These are phyloP conservation scores for Zophobas morio DNA, from an alignment of 1,140 invertebrate genomes.

Conservation along the genomic window DNA sequence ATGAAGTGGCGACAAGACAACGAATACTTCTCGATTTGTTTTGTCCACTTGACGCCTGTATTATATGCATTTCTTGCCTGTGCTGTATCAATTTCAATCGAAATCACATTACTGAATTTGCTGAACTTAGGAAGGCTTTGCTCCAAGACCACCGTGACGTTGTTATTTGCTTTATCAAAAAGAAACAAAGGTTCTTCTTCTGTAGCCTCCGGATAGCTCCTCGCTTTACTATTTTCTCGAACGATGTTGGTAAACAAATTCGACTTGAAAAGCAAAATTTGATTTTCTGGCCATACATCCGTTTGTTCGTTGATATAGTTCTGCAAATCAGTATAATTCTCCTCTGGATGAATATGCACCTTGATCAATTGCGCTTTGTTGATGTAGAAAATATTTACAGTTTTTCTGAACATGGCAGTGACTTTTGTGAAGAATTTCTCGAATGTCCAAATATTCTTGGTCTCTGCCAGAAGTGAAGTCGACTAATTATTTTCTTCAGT, in stretches of 20 bases:
- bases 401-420: slow-evolving; percentile 77
- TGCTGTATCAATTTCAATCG: slow-evolving; percentile 90
- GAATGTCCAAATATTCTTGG: slow-evolving; percentile 92
- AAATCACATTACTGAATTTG: slow-evolving; percentile 83
- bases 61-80: slow-evolving; percentile 90
- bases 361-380: slow-evolving; percentile 82
- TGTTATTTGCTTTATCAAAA: slow-evolving; percentile 90
- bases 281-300: slow-evolving; percentile 83
- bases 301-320: slow-evolving; percentile 88
- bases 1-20: slow-evolving; percentile 77
- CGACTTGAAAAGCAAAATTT: slow-evolving; percentile 84
- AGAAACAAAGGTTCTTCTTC: slow-evolving; percentile 83
- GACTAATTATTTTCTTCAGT: slow-evolving; percentile 88
- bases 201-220: slow-evolving; percentile 82
- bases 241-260: slow-evolving; percentile 74
- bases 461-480: slow-evolving; percentile 89
- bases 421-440: slow-evolving; percentile 94
- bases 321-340: slow-evolving; percentile 83
- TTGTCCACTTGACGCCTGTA: slow-evolving; percentile 86
- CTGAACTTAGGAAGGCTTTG: slow-evolving; percentile 85
- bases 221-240: slow-evolving; percentile 75
- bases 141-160: slow-evolving; percentile 76
- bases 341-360: slow-evolving; percentile 84
- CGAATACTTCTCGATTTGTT: slow-evolving; percentile 82
- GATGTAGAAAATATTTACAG: slow-evolving; percentile 89